Percentiles rank a stretch among this genome's conserved stretches.
Conservation (phyloP, 2,888 invertebrate genomes). For the Agrochola circellaris region DNA sequence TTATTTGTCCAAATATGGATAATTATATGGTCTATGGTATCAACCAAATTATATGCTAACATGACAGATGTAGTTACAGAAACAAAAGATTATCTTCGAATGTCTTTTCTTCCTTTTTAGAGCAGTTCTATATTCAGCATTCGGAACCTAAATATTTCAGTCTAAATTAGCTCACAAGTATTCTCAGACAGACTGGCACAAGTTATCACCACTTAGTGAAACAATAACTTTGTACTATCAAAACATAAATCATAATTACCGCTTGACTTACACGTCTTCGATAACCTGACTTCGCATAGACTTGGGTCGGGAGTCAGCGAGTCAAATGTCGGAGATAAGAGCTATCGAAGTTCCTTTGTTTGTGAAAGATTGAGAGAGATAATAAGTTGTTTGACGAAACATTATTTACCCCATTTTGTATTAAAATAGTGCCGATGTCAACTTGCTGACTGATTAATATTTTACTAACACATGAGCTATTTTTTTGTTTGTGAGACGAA, state of each 20-base stretch:
- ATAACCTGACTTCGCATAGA: constrained; percentile 71
- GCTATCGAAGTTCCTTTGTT: constrained; percentile 53
- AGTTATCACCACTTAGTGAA: constrained; percentile 29
- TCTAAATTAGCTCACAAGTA: constrained; percentile 27
- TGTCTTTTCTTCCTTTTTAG: neutral
- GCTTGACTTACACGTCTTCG: constrained; percentile 54
- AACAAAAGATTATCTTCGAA: neutral
- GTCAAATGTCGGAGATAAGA: constrained; percentile 42
- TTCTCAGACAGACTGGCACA: constrained; percentile 36
- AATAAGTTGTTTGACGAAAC: constrained; percentile 11
- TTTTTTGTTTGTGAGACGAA: neutral
- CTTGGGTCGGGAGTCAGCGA: constrained; percentile 42
- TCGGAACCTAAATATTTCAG: neutral
- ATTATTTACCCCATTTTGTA: constrained; percentile 26
- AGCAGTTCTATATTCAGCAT: constrained; percentile 2
- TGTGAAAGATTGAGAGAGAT: constrained; percentile 15
- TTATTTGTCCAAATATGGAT: too few species aligned
- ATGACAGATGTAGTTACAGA: neutral
- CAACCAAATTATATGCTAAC: neutral
- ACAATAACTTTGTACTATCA: constrained; percentile 43
- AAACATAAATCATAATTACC: constrained; percentile 52
- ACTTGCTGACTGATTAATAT: neutral
- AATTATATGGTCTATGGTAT: too few species aligned
- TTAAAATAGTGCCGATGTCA: neutral
- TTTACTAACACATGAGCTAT: neutral